These are phyloP conservation scores for Mustelus asterias DNA, from an alignment of 2,113 vertebrate genomes.

Conservation along the genomic window DNA sequence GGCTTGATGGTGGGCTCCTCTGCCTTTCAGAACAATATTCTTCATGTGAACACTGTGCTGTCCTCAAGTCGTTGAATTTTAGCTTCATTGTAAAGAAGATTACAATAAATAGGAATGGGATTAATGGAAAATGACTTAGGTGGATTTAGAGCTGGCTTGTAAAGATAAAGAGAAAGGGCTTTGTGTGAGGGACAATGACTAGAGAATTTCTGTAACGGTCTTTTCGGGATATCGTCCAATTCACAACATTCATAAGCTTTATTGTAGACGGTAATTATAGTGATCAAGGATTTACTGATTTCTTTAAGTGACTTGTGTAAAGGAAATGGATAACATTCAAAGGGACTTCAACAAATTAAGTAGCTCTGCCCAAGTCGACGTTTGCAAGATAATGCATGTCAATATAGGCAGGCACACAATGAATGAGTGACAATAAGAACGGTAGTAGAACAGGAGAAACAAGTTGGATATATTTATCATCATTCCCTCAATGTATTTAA, in stretches of 20 bases:
- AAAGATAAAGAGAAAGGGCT: neutral
- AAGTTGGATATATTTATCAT: neutral
- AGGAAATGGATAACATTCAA: neutral
- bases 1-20: neutral
- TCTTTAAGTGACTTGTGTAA: neutral
- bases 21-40: neutral
- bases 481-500: neutral
- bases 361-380: neutral
- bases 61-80: neutral
- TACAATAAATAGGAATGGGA: neutral
- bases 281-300: neutral
- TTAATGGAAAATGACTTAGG: neutral
- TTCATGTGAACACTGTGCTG: neutral
- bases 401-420: neutral
- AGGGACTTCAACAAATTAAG: neutral
- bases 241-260: neutral
- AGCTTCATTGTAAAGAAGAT: neutral
- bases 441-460: neutral
- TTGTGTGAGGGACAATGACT: neutral
- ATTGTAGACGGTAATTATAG: neutral
- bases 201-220: neutral
- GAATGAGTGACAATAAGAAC: neutral
- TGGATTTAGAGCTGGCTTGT: neutral
- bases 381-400: neutral
- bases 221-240: neutral